Evolutionary conservation across 2,888 invertebrate species (phyloP), one percentile per base, ranked within the genome.

Genomic region (Cheilosia soror): DNA sequence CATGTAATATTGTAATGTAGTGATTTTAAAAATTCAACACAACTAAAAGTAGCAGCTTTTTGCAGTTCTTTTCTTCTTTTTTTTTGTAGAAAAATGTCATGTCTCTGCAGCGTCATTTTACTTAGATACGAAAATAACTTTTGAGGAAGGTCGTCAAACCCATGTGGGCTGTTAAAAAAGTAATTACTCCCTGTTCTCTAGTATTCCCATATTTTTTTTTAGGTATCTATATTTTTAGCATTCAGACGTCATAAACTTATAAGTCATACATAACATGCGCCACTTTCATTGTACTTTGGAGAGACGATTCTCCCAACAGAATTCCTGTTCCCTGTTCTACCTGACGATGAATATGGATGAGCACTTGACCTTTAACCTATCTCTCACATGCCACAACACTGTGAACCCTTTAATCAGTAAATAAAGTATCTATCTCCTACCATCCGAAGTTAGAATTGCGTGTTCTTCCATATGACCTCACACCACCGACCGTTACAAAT

Each of bases 341-440:
- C 40, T 40, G 42, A 1, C n/a, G 42, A 42, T 13, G 42, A 42
- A n/a, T 13, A 15, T n/a, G 44, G 44, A 44, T 44, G 44, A 44
- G 2, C 6, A 44, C 15, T 44, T 44, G 44, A 44, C 7, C 37
- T 6, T 20, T 57, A 5, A 37, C 9, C 37, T 57, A 11, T 2
- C 15, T 15, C 11, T 29, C 29, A n/a, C 31, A 29, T n/a, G 2
- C 27, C 0, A 31, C 29, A 60, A 42, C 44, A 44, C n/a, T 4
- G 5, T 47, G 37, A 66, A 66, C 40, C n/a, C 40, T 29, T 62
- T 62, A 62, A 72, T 72, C 72, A 72, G 25, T 25, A 60, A 71
- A 71, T 60, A 44, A 44, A n/a, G 13, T n/a, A 13, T n/a, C 37
- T 37, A 4, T 0, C 7, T 37, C 7, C 11, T 2, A 20, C 51